A percentile compares a stretch with the other conserved stretches of the same genome.
These are phyloP conservation scores for Hydropotes inermis DNA, from an alignment of 2,113 vertebrate species.

Conservation along the genomic window DNA sequence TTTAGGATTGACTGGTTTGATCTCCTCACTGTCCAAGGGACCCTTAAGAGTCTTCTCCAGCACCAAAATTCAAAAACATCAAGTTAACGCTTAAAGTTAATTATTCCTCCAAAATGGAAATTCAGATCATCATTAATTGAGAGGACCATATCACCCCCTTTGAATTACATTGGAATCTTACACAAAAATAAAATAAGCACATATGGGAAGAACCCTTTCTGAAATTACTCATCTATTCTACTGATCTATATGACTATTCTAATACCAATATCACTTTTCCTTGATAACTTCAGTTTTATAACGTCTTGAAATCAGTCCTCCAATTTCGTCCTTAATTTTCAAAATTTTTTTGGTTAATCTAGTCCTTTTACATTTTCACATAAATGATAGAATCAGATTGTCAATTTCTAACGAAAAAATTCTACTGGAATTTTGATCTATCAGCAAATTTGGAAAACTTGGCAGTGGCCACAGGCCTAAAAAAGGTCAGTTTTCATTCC, in stretches of 20 bases:
- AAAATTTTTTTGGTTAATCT: neutral
- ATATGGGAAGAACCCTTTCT: neutral
- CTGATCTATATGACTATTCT: neutral
- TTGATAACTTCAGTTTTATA: neutral
- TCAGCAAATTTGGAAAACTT: neutral
- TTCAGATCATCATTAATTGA: neutral
- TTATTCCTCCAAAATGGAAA: neutral
- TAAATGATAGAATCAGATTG: neutral
- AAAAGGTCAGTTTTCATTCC: neutral
- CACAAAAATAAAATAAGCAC: neutral
- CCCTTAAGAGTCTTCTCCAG: neutral
- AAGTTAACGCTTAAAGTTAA: neutral
- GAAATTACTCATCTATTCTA: neutral
- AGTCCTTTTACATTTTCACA: neutral
- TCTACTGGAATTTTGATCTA: neutral
- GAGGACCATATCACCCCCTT: neutral
- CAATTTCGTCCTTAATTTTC: neutral
- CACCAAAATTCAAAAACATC: neutral
- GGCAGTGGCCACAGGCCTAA: neutral
- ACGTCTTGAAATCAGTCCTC: neutral
- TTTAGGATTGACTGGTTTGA: neutral
- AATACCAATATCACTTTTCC: neutral
- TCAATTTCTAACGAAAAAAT: neutral
- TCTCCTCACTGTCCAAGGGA: neutral
- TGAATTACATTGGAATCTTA: neutral